These are phyloP conservation scores for Lycaon pictus DNA, from an alignment of 2,113 vertebrate genomes.

Conservation along the genomic window DNA sequence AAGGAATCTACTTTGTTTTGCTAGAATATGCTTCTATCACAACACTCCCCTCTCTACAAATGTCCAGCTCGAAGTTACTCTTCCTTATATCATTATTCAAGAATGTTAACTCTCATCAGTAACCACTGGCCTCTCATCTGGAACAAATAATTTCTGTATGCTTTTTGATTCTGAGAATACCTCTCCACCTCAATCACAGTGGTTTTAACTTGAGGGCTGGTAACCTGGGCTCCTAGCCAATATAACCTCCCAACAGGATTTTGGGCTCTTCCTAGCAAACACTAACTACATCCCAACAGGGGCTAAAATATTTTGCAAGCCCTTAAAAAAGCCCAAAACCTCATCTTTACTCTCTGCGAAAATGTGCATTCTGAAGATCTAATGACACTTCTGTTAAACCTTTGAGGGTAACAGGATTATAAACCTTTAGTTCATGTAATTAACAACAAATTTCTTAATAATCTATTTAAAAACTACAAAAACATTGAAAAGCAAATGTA, in stretches of 20 bases:
- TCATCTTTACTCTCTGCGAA: neutral
- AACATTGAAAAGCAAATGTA: neutral
- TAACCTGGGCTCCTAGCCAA: neutral
- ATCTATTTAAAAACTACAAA: slow-evolving; percentile 4
- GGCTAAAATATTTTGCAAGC: neutral
- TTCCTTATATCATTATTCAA: slow-evolving; percentile 19
- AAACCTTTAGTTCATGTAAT: neutral
- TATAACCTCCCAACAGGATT: neutral
- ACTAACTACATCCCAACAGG: neutral
- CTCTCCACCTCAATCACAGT: neutral
- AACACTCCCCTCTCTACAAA: neutral
- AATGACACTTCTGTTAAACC: slow-evolving; percentile 8
- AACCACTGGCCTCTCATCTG: neutral
- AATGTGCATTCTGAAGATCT: slow-evolving; percentile 5
- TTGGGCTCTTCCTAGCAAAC: neutral
- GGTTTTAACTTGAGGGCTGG: neutral
- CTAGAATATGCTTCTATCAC: neutral
- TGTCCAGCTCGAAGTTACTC: neutral
- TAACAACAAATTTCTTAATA: neutral
- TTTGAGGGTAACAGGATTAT: neutral
- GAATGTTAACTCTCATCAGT: neutral
- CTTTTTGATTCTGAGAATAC: neutral
- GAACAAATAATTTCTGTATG: neutral
- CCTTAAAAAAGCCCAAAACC: neutral
- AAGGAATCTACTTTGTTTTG: slow-evolving; percentile 32